Base-by-base conservation (phyloP, 2,888 invertebrate genomes). In the Lamellibrachia columna region DNA sequence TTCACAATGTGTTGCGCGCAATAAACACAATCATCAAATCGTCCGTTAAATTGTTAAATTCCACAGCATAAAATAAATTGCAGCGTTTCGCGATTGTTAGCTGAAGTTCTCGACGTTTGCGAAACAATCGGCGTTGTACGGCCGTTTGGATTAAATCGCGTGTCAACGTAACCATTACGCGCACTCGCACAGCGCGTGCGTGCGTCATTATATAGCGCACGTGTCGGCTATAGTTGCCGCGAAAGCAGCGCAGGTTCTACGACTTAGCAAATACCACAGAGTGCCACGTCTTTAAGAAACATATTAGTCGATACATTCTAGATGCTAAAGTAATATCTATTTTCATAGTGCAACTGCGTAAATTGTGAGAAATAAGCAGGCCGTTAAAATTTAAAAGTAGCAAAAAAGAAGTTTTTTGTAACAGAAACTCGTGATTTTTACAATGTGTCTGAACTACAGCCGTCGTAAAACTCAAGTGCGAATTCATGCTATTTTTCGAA, bases 71-170 rank as follows among this genome's bases (percentile, higher is more conserved):
- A 75, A 75, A 15, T 15, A 75, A 75, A 75, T 6, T 75, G 75
- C 75, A 75, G 75, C 75, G 75, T 75, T 75, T 75, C 75, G 15
- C 75, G 75, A 75, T 75, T 75, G 75, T 75, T n/a, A 22, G 75
- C 75, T 75, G 22, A 75, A 75, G 22, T 75, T 75, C 2, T 75
- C 75, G n/a, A 75, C 75, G 75, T 75, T 75, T 75, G 75, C 75
- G 75, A 75, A 75, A 75, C 75, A 75, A 75, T 75, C 75, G 75
- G 75, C 75, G 75, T 75, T 75, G 75, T 75, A 75, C 75, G 75
- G 75, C 75, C 75, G 75, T 75, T 75, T 75, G 75, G 75, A 75
- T 75, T 75, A 75, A 75, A 75, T 75, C 75, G n/a, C 75, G 75
- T 75, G 75, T 75, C 75, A 75, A 75, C 75, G 75, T 75, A 75